These are phyloP conservation scores for Melanotus villosus DNA, from an alignment of 2,888 invertebrate species.

Conservation along the genomic window DNA sequence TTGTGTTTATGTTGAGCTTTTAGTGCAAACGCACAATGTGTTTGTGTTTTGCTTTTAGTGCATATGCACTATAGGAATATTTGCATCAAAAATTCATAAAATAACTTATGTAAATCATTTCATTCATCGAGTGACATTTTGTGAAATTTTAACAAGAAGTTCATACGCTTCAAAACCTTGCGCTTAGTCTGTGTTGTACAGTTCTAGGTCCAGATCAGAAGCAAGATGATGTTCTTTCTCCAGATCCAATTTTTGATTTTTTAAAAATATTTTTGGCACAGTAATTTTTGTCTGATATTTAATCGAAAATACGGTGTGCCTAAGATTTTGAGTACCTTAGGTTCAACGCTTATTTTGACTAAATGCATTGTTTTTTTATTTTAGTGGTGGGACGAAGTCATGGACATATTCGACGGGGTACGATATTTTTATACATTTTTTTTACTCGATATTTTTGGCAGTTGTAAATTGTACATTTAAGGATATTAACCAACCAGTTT, in stretches of 20 bases:
- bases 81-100: neutral
- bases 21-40: conserved; percentile 5
- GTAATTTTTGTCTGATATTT: neutral
- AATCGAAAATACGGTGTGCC: neutral
- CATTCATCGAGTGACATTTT: neutral
- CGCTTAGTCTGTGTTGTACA: neutral
- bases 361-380: conserved; percentile 69
- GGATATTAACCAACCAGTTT: conserved; percentile 15
- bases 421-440: conserved; percentile 70
- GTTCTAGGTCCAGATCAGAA: neutral
- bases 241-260: too few species aligned
- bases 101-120: neutral
- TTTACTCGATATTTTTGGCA: conserved; percentile 1
- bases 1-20: conserved; percentile 12
- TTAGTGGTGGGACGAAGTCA: conserved; percentile 97
- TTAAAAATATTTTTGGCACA: neutral
- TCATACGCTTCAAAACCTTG: neutral
- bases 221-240: too few species aligned
- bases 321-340: conserved; percentile 1
- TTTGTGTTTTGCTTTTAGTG: too few species aligned
- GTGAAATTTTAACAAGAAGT: neutral
- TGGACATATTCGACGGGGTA: conserved; percentile 97
- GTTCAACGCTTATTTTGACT: conserved; percentile 8
- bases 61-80: neutral
- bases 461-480: conserved; percentile 3